These are phyloP conservation scores for Ciconia maguari DNA, from an alignment of 2,113 vertebrate species.

Conservation along the genomic window DNA sequence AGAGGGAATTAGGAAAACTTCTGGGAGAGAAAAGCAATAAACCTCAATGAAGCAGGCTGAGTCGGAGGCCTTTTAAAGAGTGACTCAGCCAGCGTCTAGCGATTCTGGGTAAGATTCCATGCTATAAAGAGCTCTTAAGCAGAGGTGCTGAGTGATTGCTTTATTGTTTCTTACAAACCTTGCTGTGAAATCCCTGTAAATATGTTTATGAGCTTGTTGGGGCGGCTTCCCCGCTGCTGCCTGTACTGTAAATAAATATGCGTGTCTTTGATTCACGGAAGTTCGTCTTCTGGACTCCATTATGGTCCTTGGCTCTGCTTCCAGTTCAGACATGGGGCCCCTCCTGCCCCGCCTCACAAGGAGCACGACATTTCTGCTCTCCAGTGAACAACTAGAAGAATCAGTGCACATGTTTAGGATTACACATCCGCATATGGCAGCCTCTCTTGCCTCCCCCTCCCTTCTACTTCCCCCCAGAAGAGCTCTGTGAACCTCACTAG, in stretches of 20 bases:
- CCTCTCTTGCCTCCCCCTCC: background rate
- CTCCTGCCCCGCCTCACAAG: background rate
- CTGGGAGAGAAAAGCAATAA: background rate
- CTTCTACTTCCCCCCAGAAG: background rate
- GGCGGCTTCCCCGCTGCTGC: conserved; percentile 21
- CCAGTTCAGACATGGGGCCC: background rate
- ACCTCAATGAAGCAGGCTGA: background rate
- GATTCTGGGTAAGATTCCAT: background rate
- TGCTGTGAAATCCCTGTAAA: conserved; percentile 64
- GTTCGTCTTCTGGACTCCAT: conserved; percentile 51
- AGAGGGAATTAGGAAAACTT: background rate
- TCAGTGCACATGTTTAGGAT: conserved; percentile 27
- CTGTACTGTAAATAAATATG: conserved; percentile 56
- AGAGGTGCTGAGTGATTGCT: conserved; percentile 62
- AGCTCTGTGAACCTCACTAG: background rate
- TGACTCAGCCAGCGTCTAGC: background rate
- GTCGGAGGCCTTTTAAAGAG: background rate
- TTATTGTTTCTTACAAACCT: conserved; percentile 62
- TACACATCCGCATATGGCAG: background rate
- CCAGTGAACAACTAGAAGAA: background rate
- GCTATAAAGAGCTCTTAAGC: background rate
- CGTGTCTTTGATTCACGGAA: conserved; percentile 57
- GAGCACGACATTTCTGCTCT: background rate
- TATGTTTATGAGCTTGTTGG: conserved; percentile 68
- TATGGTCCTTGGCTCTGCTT: conserved; percentile 9